Base-by-base conservation (phyloP, 2,797 vertebrate species). In the Anas georgica region DNA sequence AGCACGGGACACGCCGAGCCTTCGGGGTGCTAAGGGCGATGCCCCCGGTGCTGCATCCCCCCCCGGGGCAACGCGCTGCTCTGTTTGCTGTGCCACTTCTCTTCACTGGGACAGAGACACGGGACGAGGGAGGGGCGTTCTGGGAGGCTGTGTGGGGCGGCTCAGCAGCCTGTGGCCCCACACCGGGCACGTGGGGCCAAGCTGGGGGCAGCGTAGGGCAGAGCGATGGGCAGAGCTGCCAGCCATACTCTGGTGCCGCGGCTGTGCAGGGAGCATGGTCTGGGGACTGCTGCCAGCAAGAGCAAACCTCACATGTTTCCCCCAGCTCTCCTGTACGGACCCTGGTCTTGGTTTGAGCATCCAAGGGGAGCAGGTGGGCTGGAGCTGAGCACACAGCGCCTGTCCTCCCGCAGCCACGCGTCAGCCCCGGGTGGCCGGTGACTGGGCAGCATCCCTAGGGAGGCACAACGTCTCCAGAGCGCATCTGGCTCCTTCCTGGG, bases 41-140 rank as follows among this genome's bases (percentile, higher is more conserved):
- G 83, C 58, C 43, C 59, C 23, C 1, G 0, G 74, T 8, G n/a
- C 72, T 1, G 1, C 2, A 6, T 66, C 58, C 62, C 58, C 58
- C 8, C 0, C 1, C 12, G 48, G 17, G 5, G 46, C 17, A 6
- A 45, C 37, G 21, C 2, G 1, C 41, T 66, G 58, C 60, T 83
- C 7, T 75, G 62, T 18, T 79, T 6, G 0, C 1, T 13, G 18
- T 78, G 62, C 37, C 43, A 2, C 29, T 35, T 59, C 12, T 37
- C 29, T 35, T 6, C 26, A 0, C 0, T 5, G 39, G 43, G 13
- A n/a, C 4, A 12, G 76, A 60, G 87, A 35, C 60, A 48, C 0
- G 0, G 58, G 56, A 12, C 16, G 17, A 12, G 21, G 45, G 54
- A 56, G 58, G 25, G 33, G 7, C 23, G 23, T 37, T 18, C 15